A percentile compares a stretch with the other conserved stretches of the same genome.
Conservation (phyloP, 2,113 vertebrate species). For the Phoenicopterus ruber region DNA sequence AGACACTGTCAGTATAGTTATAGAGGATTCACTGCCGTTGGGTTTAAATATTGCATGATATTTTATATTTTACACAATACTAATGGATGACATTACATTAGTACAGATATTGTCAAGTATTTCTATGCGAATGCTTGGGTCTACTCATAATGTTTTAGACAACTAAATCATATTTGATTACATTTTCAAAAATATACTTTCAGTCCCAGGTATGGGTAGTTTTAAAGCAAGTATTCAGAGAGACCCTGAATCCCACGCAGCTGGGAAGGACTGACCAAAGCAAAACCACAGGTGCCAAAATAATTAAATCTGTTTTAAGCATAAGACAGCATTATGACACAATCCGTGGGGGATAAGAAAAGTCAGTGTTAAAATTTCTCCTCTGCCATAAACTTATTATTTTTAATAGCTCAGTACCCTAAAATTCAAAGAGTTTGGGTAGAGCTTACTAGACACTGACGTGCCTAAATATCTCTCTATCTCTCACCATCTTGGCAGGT, state of each 20-base stretch:
- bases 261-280: not conserved
- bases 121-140: not conserved
- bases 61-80: not conserved
- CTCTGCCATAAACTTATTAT: not conserved
- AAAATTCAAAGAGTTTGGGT: not conserved
- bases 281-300: not conserved
- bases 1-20: slow-evolving; percentile 19
- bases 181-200: not conserved
- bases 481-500: not conserved
- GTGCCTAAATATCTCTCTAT: not conserved
- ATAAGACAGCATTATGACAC: not conserved
- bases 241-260: not conserved
- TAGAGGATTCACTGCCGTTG: not conserved
- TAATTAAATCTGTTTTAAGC: not conserved
- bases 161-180: not conserved
- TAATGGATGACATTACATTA: not conserved
- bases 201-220: not conserved
- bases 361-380: not conserved
- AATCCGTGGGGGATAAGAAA: not conserved
- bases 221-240: not conserved
- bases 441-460: not conserved
- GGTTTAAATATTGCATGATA: slow-evolving; percentile 15
- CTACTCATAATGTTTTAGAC: not conserved
- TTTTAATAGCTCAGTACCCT: not conserved
- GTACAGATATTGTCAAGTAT: not conserved